Evolutionary conservation across 1,140 invertebrate species (phyloP), one percentile per base, ranked within the genome.

Genomic region (Lepidurus packardi): DNA sequence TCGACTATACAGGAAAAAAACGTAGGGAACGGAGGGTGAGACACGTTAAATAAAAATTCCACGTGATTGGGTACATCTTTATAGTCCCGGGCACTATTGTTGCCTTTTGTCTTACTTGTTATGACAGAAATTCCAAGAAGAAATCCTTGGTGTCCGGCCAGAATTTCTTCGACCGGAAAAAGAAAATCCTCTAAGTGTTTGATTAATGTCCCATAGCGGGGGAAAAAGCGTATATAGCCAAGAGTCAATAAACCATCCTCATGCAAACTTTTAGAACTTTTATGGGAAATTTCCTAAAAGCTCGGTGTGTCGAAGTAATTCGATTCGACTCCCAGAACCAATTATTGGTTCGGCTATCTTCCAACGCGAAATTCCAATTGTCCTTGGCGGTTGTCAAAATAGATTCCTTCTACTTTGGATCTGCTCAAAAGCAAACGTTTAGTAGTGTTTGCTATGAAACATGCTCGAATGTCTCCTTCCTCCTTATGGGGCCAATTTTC

Each of bases 201-300:
- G 74, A 34, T 16, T 75, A 75, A 43, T 75, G 74, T 75, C 25
- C 42, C n/a, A 41, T 11, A 74, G 73, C n/a, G 10, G 41, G n/a
- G 73, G 24, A 74, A 74, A 74, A 10, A 41, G 73, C 24, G 73
- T 41, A 7, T 9, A 74, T 5, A 25, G 73, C 73, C 24, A 73
- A 73, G 53, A 73, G 24, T 16, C 53, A 73, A 73, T 73, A 73
- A 73, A 24, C 53, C 2, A 73, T n/a, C 24, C 7, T 7, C 53
- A 73, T 73, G 16, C 53, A 34, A 34, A 34, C 34, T 34, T 34
- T 34, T 34, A 3, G 1, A 34, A 34, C 34, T 34, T 34, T 34
- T 34, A 34, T 34, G 3, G 34, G 34, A 34, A 34, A 34, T 34
- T 34, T 34, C 34, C 34, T 34, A 34, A 34, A 34, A 34, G 34